A percentile compares a stretch with the other conserved stretches of the same genome.
phyloP scores from a whole-genome alignment of 2,113 vertebrate species.

The Protobothrops flavoviridis region DNA sequence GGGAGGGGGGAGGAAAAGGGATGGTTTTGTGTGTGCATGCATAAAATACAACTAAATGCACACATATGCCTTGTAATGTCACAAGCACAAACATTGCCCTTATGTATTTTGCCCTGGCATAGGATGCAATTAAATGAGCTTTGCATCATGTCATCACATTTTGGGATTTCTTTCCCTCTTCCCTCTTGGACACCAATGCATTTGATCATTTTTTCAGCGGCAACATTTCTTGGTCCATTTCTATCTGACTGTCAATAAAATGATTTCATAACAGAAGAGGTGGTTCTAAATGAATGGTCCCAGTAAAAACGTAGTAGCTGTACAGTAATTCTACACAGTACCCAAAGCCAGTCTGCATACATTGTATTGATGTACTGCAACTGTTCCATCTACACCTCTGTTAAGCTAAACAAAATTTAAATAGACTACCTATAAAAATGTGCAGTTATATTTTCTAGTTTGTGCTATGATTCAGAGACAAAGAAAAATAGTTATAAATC shows the following conservation, averaged over 20 bases:
- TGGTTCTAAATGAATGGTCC: neutral
- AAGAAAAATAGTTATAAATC: neutral
- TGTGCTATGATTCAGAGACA: neutral
- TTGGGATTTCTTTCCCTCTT: neutral
- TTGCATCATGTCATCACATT: neutral
- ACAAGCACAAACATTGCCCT: neutral
- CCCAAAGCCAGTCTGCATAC: neutral
- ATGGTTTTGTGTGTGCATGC: too few species aligned
- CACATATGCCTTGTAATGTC: neutral
- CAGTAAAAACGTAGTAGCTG: neutral
- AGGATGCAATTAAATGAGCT: neutral
- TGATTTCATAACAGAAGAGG: neutral
- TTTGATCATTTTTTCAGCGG: neutral
- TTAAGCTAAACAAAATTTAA: neutral
- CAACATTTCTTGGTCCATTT: neutral
- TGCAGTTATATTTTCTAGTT: neutral
- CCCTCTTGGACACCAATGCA: neutral
- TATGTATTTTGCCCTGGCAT: neutral
- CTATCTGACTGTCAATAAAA: neutral
- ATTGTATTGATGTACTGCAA: neutral
- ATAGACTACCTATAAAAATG: neutral
- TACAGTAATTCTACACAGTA: neutral
- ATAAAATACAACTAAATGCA: too few species aligned
- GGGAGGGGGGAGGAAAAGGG: too few species aligned
- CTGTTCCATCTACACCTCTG: neutral